phyloP scores from a whole-genome alignment of 2,797 vertebrate species.

The Pachyuromys duprasi region DNA sequence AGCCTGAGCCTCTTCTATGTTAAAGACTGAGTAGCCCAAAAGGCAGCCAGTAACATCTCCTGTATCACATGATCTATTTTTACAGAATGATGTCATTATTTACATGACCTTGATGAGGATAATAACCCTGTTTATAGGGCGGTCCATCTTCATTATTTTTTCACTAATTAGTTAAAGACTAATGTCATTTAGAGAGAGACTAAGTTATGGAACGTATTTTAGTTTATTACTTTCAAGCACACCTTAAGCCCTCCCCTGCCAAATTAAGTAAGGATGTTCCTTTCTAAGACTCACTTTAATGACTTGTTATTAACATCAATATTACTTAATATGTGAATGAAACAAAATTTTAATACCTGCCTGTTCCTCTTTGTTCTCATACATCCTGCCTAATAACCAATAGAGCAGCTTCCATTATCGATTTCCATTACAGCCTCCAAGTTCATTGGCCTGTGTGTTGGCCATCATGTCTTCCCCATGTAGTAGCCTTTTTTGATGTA shows the following conservation, averaged over 20 bases:
- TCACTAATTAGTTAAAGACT: slow-evolving; percentile 54
- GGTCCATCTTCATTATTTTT: slow-evolving; percentile 65
- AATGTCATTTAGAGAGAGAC: slow-evolving; percentile 29
- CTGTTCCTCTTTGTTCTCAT: background rate
- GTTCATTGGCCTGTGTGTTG: background rate
- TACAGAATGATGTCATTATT: background rate
- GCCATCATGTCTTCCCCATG: background rate
- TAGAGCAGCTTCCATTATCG: slow-evolving; percentile 11
- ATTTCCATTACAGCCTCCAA: background rate
- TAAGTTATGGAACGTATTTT: slow-evolving; percentile 57
- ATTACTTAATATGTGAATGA: slow-evolving; percentile 63
- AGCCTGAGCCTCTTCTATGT: background rate
- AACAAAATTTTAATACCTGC: slow-evolving; percentile 18
- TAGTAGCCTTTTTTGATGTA: background rate
- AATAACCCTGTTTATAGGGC: slow-evolving; percentile 25
- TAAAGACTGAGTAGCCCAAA: background rate
- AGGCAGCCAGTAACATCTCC: background rate
- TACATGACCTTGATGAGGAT: slow-evolving; percentile 49
- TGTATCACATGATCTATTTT: background rate
- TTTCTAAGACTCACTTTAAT: slow-evolving; percentile 55
- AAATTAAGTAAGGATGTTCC: background rate
- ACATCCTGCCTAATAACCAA: slow-evolving; percentile 10
- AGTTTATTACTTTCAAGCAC: slow-evolving; percentile 60
- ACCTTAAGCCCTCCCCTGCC: slow-evolving; percentile 30
- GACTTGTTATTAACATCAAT: slow-evolving; percentile 59